Percentiles rank a stretch among this genome's conserved stretches.
phyloP scores from a whole-genome alignment of 2,113 vertebrate species.

The Tricholaema leucomelas region DNA sequence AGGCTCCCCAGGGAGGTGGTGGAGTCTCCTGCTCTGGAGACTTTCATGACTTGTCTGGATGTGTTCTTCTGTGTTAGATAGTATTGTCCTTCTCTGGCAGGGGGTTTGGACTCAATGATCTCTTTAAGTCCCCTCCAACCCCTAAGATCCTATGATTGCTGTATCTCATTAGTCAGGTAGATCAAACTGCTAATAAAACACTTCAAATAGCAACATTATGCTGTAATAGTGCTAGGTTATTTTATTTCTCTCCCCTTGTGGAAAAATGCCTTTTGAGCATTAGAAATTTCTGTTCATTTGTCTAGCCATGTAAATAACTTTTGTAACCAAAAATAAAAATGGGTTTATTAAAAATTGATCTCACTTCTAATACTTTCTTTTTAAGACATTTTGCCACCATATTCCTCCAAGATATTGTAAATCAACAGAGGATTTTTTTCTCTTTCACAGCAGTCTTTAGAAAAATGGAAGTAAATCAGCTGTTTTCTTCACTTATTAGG shows the following conservation, averaged over 20 bases:
- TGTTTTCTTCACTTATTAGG: not conserved
- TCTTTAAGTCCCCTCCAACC: too few relatives aligned
- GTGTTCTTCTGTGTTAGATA: too few relatives aligned
- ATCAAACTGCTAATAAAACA: not conserved
- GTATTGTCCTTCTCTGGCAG: too few relatives aligned
- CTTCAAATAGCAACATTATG: constrained; percentile 1
- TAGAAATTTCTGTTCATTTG: not conserved
- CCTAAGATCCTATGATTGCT: too few relatives aligned
- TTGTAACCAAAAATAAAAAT: not conserved
- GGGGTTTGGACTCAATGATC: too few relatives aligned
- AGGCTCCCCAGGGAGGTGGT: too few relatives aligned
- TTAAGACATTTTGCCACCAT: not conserved
- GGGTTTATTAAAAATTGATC: constrained; percentile 5
- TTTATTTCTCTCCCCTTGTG: not conserved
- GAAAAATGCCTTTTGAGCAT: not conserved
- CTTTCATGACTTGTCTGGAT: too few relatives aligned
- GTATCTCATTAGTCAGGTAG: not conserved
- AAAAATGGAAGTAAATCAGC: not conserved
- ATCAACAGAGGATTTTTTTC: not conserved
- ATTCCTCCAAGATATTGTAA: not conserved
- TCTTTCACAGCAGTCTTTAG: not conserved
- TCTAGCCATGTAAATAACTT: not conserved
- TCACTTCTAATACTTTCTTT: constrained; percentile 6
- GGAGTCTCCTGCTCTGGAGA: too few relatives aligned
- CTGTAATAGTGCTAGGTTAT: not conserved